Evolutionary conservation across 2,113 vertebrate species (phyloP).

Genomic region (Heterocephalus glaber): DNA sequence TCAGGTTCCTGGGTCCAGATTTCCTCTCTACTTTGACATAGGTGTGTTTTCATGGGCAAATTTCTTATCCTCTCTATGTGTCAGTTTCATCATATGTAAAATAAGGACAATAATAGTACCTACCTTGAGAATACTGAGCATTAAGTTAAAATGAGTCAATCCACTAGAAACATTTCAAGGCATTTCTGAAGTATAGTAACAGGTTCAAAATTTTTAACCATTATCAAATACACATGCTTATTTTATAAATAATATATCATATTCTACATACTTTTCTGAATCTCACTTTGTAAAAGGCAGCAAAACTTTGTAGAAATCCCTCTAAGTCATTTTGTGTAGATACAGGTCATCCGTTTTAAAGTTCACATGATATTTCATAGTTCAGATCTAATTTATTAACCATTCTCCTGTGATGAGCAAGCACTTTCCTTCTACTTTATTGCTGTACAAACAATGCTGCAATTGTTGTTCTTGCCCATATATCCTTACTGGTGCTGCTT

Average conservation of each 20-base stretch:
- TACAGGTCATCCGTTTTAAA: constrained; percentile 26
- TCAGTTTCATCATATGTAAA: neutral
- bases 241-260: neutral
- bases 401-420: constrained; percentile 51
- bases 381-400: constrained; percentile 45
- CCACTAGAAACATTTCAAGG: constrained; percentile 2
- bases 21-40: neutral
- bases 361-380: neutral
- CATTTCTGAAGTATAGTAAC: neutral
- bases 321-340: neutral
- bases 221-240: constrained; percentile 19
- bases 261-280: neutral
- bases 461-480: neutral
- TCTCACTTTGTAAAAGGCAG: neutral
- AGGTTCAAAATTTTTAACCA: neutral
- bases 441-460: neutral
- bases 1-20: neutral
- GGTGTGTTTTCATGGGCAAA: neutral
- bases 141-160: neutral
- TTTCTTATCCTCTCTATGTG: neutral
- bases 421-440: constrained; percentile 61
- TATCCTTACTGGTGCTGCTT: constrained; percentile 26
- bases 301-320: neutral
- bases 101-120: neutral
- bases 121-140: neutral